Evolutionary conservation across 2,888 invertebrate genomes (phyloP), one percentile per base, ranked within the genome.

Genomic region (Allophyes oxyacanthae): DNA sequence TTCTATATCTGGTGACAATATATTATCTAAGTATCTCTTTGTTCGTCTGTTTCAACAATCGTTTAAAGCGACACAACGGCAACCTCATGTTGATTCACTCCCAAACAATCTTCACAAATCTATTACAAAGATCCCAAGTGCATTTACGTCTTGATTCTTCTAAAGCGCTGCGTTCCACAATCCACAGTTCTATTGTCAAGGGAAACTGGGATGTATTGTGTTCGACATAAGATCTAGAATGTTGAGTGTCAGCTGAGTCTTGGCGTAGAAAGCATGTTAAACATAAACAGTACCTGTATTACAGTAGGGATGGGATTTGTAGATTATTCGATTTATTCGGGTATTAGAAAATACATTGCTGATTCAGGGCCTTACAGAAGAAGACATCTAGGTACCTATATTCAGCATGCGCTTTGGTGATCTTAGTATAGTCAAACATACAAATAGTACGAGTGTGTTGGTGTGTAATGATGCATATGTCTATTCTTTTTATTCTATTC

Each of bases 271-370:
- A 48, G 43, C 34, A 59, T 44, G 55, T 36, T 38, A 37, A 51
- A 70, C 20, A 51, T 42, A 56, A 62, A 66, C 66, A 65, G 34
- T 11, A 55, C 42, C 28, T 62, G 55, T 25, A 62, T 59, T 56
- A 14, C 13, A 5, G 1, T 54, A 50, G 58, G 33, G 41, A 34
- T 42, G 58, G 15, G 20, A 41, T 25, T 40, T 1, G 6, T 1
- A 15, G 14, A 20, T 25, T 9, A 33, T 32, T 42, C 9, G 5
- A 14, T 14, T 25, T 33, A 43, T 36, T 13, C 33, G 20, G 36
- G 11, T 13, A 41, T 26, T 9, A 20, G 26, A 8, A n/a, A n/a
- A n/a, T n/a, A n/a, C n/a, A n/a, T n/a, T n/a, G n/a, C n/a, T n/a
- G n/a, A n/a, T n/a, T n/a, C n/a, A n/a, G n/a, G n/a, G n/a, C n/a